phyloP scores from a whole-genome alignment of 2,113 vertebrate genomes.

The Xerus inauris region DNA sequence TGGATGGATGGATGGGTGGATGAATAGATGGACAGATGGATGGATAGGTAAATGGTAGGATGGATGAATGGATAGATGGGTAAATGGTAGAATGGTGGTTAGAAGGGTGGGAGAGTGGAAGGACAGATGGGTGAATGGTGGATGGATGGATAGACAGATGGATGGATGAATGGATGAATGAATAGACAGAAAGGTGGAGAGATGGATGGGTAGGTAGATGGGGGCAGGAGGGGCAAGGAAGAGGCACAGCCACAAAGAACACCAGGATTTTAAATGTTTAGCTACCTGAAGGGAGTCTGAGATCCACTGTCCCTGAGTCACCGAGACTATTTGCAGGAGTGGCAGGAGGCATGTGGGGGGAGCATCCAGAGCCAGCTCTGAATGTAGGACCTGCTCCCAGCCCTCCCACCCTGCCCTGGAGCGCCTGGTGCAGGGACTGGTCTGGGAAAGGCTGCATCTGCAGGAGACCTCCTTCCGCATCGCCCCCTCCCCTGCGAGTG shows the following conservation, averaged over 20 bases:
- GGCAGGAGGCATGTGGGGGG: too few species aligned
- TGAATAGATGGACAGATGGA: too few species aligned
- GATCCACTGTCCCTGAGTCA: neutral
- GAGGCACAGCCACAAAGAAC: neutral
- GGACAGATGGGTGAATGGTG: too few species aligned
- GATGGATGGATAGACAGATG: too few species aligned
- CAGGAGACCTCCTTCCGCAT: fast-evolving
- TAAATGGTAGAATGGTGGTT: too few species aligned
- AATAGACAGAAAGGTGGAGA: too few species aligned
- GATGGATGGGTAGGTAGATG: too few species aligned
- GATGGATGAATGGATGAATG: too few species aligned
- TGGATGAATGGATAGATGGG: too few species aligned
- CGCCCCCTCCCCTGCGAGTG: fast-evolving
- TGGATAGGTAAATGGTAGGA: neutral
- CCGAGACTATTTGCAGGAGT: neutral
- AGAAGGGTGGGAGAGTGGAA: too few species aligned
- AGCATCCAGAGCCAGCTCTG: neutral
- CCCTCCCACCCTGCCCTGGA: neutral
- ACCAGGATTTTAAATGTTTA: neutral
- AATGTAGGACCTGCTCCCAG: neutral
- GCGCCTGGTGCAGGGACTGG: neutral
- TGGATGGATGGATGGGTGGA: neutral
- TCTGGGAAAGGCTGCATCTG: neutral
- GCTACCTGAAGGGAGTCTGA: neutral
- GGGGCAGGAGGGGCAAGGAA: too few species aligned